phyloP scores from a whole-genome alignment of 2,888 invertebrate genomes.

The Agrochola lota region DNA sequence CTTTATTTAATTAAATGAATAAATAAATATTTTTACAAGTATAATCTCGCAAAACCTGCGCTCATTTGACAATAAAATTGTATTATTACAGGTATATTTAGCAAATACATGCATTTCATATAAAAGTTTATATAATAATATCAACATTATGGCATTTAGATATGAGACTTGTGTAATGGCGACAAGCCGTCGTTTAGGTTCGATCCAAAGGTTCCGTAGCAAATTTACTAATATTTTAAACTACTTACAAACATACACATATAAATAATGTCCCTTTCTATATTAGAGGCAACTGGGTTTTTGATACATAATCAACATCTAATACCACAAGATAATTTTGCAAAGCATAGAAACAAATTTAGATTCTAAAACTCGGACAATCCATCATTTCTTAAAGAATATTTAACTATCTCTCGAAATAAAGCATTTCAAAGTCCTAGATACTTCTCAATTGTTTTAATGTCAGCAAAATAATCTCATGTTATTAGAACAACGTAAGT shows the following conservation, averaged over 20 bases:
- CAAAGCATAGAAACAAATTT: constrained; percentile 29
- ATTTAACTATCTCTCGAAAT: constrained; percentile 46
- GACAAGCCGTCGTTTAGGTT: constrained; percentile 12
- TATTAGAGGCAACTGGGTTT: constrained; percentile 31
- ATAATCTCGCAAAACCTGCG: constrained; percentile 53
- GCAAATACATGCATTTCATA: constrained; percentile 54
- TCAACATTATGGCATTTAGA: constrained; percentile 65
- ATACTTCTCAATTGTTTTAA: constrained; percentile 32
- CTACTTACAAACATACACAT: constrained; percentile 6
- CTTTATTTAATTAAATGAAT: constrained; percentile 40
- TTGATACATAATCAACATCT: neutral
- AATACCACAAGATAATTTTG: constrained; percentile 34
- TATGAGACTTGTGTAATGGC: constrained; percentile 40
- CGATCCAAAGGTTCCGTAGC: constrained; percentile 33
- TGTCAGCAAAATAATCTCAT: constrained; percentile 36
- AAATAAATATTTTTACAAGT: constrained; percentile 16
- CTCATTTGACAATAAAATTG: constrained; percentile 33
- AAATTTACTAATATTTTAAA: constrained; percentile 28
- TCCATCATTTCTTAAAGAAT: constrained; percentile 45
- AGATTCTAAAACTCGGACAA: constrained; percentile 21
- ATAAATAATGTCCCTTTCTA: constrained; percentile 13
- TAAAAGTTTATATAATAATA: constrained; percentile 65
- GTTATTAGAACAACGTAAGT: neutral
- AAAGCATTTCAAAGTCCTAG: constrained; percentile 18
- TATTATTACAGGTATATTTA: constrained; percentile 39